phyloP scores from a whole-genome alignment of 2,888 invertebrate species.

The Odontomyia ornata region DNA sequence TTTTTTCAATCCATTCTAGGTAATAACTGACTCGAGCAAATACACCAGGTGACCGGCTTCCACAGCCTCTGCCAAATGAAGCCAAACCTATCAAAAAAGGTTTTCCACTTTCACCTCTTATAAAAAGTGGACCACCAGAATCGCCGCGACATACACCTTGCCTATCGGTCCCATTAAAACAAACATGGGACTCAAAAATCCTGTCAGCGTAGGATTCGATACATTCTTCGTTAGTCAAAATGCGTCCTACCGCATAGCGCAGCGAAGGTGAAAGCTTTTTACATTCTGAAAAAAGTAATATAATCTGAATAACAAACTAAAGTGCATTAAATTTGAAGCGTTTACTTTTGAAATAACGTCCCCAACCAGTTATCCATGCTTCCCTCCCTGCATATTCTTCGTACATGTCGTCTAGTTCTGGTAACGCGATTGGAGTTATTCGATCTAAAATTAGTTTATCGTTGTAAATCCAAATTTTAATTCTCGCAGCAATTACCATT shows the following conservation, averaged over 20 bases:
- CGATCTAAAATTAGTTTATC: not conserved
- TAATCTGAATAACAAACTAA: not conserved
- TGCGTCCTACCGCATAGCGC: not conserved
- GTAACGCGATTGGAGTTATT: not conserved
- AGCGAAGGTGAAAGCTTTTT: not conserved
- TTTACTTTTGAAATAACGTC: constrained; percentile 1
- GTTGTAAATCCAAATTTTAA: not conserved
- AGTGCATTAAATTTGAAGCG: not conserved
- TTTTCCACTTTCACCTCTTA: not conserved
- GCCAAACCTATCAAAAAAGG: constrained; percentile 61
- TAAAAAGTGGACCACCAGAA: constrained; percentile 25
- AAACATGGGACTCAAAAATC: not conserved
- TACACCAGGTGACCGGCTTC: constrained; percentile 48
- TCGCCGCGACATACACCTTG: constrained; percentile 10
- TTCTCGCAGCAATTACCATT: constrained; percentile 2
- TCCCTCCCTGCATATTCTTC: not conserved
- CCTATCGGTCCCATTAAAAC: not conserved
- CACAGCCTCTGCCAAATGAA: constrained; percentile 61
- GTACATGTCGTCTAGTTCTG: not conserved
- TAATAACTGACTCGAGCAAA: constrained; percentile 10
- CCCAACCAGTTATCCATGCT: not conserved
- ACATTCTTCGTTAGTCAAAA: constrained; percentile 11
- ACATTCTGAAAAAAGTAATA: constrained; percentile 21
- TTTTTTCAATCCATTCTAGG: constrained; percentile 13
- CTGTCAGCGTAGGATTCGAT: not conserved